phyloP scores from a whole-genome alignment of 2,888 invertebrate genomes.

The Drosophila testacea region DNA sequence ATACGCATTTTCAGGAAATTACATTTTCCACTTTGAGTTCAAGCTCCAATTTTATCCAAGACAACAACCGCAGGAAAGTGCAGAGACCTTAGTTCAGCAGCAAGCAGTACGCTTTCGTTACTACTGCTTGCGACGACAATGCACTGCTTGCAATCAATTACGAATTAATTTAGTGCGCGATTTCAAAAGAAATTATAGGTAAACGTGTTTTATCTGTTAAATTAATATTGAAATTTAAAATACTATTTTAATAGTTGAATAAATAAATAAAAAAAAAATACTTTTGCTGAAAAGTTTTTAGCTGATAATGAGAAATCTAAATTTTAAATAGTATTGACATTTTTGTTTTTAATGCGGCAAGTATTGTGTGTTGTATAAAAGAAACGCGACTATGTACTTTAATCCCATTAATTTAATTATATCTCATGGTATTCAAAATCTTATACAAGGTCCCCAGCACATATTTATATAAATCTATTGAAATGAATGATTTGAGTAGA shows the following conservation, averaged over 20 bases:
- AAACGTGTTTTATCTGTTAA: background rate
- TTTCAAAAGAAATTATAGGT: background rate
- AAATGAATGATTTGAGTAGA: conserved; percentile 32
- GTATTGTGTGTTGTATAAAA: too few relatives aligned
- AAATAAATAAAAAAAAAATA: background rate
- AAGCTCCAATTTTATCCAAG: conserved; percentile 22
- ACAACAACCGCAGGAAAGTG: conserved; percentile 37
- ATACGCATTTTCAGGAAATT: conserved; percentile 35
- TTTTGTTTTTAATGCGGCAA: background rate
- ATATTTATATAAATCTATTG: conserved; percentile 1
- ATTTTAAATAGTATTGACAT: too few relatives aligned
- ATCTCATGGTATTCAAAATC: too few relatives aligned
- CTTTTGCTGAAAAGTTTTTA: too few relatives aligned
- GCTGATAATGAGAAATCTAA: too few relatives aligned
- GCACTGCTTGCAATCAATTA: conserved; percentile 14
- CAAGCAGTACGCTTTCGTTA: conserved; percentile 31
- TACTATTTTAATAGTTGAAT: background rate
- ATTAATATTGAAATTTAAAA: background rate
- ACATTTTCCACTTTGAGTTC: conserved; percentile 13
- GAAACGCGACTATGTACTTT: too few relatives aligned
- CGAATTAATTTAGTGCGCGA: background rate
- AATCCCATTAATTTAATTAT: background rate
- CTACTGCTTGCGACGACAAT: conserved; percentile 17
- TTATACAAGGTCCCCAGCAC: too few relatives aligned
- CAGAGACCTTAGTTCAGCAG: conserved; percentile 8